A percentile compares a stretch with the other conserved stretches of the same genome.
phyloP scores from a whole-genome alignment of 2,797 vertebrate genomes.

The Sphenopsis melanotis region DNA sequence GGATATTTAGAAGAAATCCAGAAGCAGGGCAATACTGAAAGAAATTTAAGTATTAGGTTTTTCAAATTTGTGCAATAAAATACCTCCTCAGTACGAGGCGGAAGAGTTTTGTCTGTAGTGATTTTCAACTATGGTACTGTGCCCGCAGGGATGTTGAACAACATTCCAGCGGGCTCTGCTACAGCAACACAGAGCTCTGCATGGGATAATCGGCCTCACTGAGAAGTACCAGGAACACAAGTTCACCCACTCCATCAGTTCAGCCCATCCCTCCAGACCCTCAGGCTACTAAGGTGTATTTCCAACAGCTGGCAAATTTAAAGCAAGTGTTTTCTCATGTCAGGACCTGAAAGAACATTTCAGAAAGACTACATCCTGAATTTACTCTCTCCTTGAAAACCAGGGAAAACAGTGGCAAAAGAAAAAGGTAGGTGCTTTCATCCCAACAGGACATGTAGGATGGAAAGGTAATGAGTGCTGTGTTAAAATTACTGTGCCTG shows the following conservation, averaged over 20 bases:
- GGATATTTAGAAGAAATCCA: neutral
- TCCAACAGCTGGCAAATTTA: neutral
- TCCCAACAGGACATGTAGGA: neutral
- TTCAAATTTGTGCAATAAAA: neutral
- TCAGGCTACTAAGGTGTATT: neutral
- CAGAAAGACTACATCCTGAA: neutral
- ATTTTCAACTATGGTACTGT: neutral
- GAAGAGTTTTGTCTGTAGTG: neutral
- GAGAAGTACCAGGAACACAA: neutral
- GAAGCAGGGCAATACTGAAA: neutral
- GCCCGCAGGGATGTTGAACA: neutral
- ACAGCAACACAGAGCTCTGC: neutral
- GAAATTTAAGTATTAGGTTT: neutral
- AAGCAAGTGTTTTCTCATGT: neutral
- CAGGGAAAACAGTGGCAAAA: neutral
- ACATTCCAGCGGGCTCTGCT: neutral
- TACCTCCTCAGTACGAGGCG: neutral
- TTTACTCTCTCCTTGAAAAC: neutral
- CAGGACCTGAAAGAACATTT: neutral
- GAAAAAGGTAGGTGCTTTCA: neutral
- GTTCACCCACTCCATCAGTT: neutral
- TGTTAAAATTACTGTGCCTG: neutral
- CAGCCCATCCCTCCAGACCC: neutral
- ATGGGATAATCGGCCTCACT: neutral
- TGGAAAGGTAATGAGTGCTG: neutral